phyloP scores from a whole-genome alignment of 2,797 vertebrate species.

The Luscinia luscinia region DNA sequence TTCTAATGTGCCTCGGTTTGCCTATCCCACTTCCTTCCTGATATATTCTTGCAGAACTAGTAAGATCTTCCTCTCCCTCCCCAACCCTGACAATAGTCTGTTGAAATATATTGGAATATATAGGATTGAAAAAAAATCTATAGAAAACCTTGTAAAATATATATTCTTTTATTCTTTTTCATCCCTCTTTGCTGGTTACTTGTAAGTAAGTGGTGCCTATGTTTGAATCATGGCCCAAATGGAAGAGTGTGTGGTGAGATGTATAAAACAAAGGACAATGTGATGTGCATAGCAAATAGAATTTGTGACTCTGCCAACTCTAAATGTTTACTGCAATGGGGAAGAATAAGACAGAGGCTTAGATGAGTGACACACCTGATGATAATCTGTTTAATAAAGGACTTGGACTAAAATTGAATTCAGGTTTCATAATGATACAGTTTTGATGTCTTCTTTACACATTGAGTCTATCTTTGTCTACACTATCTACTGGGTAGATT shows the following conservation, averaged over 20 bases:
- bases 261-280: background rate
- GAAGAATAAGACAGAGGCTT: background rate
- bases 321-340: background rate
- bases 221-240: conserved; percentile 1
- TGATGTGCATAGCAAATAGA: background rate
- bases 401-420: conserved; percentile 32
- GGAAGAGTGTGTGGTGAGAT: background rate
- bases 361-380: conserved; percentile 37
- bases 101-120: background rate
- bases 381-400: conserved; percentile 62
- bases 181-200: background rate
- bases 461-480: conserved; percentile 25
- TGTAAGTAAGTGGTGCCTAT: background rate
- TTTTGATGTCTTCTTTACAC: conserved; percentile 32
- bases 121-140: background rate
- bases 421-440: conserved; percentile 29
- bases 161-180: background rate
- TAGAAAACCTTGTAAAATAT: background rate
- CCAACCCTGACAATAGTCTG: background rate
- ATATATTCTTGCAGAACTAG: background rate
- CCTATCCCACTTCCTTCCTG: background rate
- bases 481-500: background rate
- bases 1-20: background rate
- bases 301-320: conserved; percentile 10
- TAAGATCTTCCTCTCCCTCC: background rate